These are phyloP conservation scores for Heteromormyrus szaboi DNA, from an alignment of 2,797 vertebrate species.

Conservation along the genomic window DNA sequence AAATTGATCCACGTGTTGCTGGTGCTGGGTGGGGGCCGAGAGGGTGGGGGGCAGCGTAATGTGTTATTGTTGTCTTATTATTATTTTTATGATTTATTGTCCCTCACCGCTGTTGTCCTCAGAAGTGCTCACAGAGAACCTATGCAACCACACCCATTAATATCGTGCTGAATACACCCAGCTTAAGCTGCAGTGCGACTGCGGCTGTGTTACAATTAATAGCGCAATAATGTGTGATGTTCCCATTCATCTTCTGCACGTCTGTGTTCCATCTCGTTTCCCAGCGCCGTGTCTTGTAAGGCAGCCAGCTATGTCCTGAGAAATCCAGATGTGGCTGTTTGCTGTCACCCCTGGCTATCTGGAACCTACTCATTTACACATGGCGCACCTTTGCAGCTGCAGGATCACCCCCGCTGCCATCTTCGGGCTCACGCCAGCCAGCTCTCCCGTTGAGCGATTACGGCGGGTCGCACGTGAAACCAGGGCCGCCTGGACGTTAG, in stretches of 20 bases:
- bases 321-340: conserved; percentile 56
- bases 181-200: background rate
- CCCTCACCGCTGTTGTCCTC: background rate
- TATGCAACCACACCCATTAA: background rate
- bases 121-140: background rate
- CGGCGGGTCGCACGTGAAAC: conserved; percentile 1
- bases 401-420: conserved; percentile 30
- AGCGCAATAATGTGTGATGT: conserved; percentile 38
- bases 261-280: conserved; percentile 35
- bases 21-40: background rate
- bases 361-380: conserved; percentile 55
- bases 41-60: background rate
- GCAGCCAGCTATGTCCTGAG: conserved; percentile 26
- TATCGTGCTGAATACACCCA: background rate
- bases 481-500: conserved; percentile 20
- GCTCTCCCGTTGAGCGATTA: conserved; percentile 35
- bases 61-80: background rate
- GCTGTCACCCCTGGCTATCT: conserved; percentile 44
- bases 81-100: conserved; percentile 4
- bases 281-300: conserved; percentile 34
- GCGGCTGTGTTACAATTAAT: conserved; percentile 9
- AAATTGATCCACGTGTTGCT: conserved; percentile 6
- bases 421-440: conserved; percentile 28
- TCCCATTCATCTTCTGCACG: conserved; percentile 41
- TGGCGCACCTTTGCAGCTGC: conserved; percentile 36